Conservation (phyloP, 2,888 invertebrate genomes). For the Tridacna crocea region DNA sequence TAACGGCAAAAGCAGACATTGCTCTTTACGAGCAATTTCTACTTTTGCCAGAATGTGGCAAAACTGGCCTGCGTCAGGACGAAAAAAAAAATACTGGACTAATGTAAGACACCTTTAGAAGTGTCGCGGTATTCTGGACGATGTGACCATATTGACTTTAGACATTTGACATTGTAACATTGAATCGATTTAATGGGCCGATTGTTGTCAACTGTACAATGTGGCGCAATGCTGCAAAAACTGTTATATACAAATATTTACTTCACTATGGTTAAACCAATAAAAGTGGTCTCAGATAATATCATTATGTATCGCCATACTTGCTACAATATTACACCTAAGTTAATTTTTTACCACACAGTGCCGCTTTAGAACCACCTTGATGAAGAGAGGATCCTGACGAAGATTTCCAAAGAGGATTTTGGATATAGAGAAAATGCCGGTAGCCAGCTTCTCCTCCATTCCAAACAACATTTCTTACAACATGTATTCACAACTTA, state of each 20-base stretch:
- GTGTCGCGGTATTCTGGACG: neutral
- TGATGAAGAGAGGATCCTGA: neutral
- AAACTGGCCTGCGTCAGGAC: neutral
- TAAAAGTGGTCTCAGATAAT: slow-evolving; percentile 16
- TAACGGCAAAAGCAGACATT: neutral
- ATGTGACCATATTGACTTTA: slow-evolving; percentile 24
- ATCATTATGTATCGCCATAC: neutral
- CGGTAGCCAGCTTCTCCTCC: no score
- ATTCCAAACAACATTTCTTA: no score
- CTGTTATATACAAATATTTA: slow-evolving; percentile 28
- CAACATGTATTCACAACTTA: no score
- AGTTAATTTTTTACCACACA: neutral
- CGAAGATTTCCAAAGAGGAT: neutral
- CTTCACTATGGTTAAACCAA: slow-evolving; percentile 42
- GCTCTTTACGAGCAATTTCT: neutral
- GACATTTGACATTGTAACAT: slow-evolving; percentile 4
- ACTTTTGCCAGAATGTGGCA: neutral
- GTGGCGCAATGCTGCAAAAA: slow-evolving; percentile 2
- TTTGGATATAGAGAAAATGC: neutral
- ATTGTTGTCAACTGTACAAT: slow-evolving; percentile 2
- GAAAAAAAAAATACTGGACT: neutral
- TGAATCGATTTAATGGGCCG: slow-evolving; percentile 1
- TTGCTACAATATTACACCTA: neutral
- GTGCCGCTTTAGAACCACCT: neutral
- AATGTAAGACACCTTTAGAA: neutral